These are phyloP conservation scores for Portevinia maculata DNA, from an alignment of 2,888 invertebrate genomes.

Conservation along the genomic window DNA sequence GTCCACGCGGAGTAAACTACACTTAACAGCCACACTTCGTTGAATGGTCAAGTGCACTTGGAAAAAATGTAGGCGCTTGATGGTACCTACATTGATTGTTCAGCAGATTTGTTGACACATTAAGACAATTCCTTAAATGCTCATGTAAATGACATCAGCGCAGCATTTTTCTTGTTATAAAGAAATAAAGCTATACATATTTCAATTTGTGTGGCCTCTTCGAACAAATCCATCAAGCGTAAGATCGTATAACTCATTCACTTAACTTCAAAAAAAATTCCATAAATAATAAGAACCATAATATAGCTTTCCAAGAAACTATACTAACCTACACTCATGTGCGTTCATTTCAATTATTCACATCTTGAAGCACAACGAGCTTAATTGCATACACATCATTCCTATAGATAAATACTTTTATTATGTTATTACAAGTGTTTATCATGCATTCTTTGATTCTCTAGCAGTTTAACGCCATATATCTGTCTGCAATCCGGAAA, in stretches of 20 bases:
- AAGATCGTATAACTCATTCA: not conserved
- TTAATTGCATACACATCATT: conserved; percentile 19
- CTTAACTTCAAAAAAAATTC: not conserved
- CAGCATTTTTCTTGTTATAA: not conserved
- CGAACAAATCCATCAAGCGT: not conserved
- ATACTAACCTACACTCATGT: not conserved
- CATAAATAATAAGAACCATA: not conserved
- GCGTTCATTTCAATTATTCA: not conserved
- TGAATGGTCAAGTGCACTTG: conserved; percentile 34
- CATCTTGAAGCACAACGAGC: conserved; percentile 4
- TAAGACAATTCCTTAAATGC: not conserved
- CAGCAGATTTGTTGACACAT: conserved; percentile 6
- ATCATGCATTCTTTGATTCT: conserved; percentile 39
- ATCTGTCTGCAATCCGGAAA: conserved; percentile 60
- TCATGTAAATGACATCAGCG: not conserved
- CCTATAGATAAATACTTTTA: conserved; percentile 8
- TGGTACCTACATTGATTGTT: conserved; percentile 30
- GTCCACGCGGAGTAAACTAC: conserved; percentile 3
- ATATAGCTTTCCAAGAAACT: not conserved
- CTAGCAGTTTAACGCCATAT: conserved; percentile 64
- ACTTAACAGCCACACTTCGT: conserved; percentile 18
- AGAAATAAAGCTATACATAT: not conserved
- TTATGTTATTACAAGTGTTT: conserved; percentile 60
- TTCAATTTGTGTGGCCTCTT: no score
- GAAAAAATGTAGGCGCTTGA: conserved; percentile 12